Evolutionary conservation across 2,113 vertebrate species (phyloP).

Genomic region (Pluvianellus socialis): DNA sequence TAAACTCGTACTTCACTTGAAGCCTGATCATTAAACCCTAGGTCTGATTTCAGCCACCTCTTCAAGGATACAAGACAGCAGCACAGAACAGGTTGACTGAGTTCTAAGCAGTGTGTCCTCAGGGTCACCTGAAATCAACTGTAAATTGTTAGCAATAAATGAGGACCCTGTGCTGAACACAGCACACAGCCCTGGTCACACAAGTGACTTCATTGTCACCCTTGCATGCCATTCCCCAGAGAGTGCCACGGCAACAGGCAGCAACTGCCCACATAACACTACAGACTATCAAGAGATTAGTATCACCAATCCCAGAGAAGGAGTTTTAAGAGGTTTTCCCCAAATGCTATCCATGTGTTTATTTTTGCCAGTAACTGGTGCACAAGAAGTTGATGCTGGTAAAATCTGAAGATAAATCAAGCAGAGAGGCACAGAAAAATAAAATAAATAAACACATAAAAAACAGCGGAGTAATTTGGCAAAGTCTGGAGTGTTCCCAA

Average conservation of each 20-base stretch:
- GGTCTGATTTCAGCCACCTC: background rate
- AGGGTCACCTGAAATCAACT: background rate
- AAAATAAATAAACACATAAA: background rate
- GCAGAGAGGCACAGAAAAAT: background rate
- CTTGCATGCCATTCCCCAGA: background rate
- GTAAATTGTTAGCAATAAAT: background rate
- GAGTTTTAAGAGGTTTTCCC: background rate
- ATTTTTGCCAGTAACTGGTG: background rate
- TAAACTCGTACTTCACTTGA: background rate
- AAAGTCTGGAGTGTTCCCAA: background rate
- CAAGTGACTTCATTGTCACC: background rate
- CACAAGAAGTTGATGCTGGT: background rate
- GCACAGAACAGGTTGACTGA: background rate
- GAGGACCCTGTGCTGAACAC: background rate
- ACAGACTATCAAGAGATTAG: background rate
- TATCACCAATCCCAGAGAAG: background rate
- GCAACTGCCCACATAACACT: background rate
- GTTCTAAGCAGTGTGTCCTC: background rate
- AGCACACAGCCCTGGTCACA: background rate
- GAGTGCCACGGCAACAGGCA: fast-evolving
- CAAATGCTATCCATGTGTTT: background rate
- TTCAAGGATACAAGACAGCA: background rate
- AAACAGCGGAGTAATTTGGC: background rate
- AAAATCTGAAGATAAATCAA: background rate
- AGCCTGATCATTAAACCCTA: background rate